These are phyloP conservation scores for Emmelina monodactyla DNA, from an alignment of 2,888 invertebrate species.

Conservation along the genomic window DNA sequence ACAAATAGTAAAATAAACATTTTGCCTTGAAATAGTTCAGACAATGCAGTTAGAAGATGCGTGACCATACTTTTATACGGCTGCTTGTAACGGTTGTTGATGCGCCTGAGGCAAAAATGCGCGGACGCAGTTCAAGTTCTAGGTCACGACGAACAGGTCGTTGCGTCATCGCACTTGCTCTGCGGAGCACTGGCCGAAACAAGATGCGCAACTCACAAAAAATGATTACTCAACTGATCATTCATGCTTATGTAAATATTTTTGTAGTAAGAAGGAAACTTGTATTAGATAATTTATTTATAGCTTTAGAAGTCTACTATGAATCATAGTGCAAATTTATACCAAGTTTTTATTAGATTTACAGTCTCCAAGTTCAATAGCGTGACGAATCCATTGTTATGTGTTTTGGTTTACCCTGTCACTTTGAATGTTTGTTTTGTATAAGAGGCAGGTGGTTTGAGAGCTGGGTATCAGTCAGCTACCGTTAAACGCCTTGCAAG, in stretches of 20 bases:
- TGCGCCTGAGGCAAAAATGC: slow-evolving; percentile 25
- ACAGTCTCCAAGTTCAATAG: slow-evolving; percentile 34
- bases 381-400: slow-evolving; percentile 39
- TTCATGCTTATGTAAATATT: not conserved
- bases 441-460: too few species aligned
- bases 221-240: not conserved
- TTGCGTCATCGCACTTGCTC: slow-evolving; percentile 39
- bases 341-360: slow-evolving; percentile 23
- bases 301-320: slow-evolving; percentile 3
- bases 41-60: not conserved
- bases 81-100: slow-evolving; percentile 39
- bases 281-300: not conserved
- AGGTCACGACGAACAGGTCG: slow-evolving; percentile 21
- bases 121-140: slow-evolving; percentile 48
- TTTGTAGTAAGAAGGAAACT: not conserved
- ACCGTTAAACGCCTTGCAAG: too few species aligned
- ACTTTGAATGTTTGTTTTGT: slow-evolving; percentile 34
- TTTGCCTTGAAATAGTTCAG: not conserved
- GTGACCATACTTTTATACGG: not conserved
- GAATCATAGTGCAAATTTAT: slow-evolving; percentile 22
- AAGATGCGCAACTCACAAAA: slow-evolving; percentile 21
- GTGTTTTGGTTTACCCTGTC: slow-evolving; percentile 29
- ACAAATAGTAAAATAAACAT: slow-evolving; percentile 1
- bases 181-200: slow-evolving; percentile 44
- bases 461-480: too few species aligned